phyloP scores from a whole-genome alignment of 2,113 vertebrate species.

The Fulica atra region DNA sequence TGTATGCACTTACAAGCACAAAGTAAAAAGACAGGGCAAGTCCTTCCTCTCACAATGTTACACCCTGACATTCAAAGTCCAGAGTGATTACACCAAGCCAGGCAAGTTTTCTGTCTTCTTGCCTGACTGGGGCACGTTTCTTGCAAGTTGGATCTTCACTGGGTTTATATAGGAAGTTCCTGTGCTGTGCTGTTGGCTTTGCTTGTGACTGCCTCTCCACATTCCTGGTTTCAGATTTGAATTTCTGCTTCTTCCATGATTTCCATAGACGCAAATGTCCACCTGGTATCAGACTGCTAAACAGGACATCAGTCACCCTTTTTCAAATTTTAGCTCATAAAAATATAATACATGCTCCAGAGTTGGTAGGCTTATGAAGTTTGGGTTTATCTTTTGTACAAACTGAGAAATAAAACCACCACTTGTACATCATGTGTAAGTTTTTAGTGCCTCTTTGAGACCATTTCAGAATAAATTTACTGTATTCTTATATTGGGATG shows the following conservation, averaged over 20 bases:
- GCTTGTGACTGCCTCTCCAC: neutral
- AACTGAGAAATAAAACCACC: neutral
- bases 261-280: neutral
- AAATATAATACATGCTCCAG: neutral
- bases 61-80: neutral
- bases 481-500: neutral
- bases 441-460: neutral
- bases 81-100: neutral
- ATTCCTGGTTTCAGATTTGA: neutral
- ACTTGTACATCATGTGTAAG: accelerated
- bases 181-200: neutral
- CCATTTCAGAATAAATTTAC: neutral
- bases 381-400: neutral
- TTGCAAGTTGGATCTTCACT: neutral
- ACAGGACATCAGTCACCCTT: neutral
- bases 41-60: neutral
- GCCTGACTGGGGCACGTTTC: neutral
- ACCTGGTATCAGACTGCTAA: neutral
- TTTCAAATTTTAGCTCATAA: neutral
- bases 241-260: neutral
- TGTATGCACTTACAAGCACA: neutral
- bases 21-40: neutral
- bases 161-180: neutral
- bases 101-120: neutral
- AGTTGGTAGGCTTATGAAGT: neutral